Percentiles rank a stretch among this genome's conserved stretches.
phyloP scores from a whole-genome alignment of 2,797 vertebrate genomes.

The Oreonectes daqikongensis region DNA sequence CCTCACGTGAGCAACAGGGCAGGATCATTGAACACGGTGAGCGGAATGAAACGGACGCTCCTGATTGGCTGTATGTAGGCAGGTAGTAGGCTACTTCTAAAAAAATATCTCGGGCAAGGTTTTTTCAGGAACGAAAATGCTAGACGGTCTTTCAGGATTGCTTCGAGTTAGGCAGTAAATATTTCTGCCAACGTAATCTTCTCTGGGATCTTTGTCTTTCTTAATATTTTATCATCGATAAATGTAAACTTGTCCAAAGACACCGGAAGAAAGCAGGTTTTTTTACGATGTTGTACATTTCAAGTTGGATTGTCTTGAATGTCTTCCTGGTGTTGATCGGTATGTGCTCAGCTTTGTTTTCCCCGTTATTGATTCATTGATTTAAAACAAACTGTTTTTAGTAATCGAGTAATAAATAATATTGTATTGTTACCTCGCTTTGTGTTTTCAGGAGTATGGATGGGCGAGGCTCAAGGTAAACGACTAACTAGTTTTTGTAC shows the following conservation, averaged over 20 bases:
- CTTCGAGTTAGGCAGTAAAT: background rate
- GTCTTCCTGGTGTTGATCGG: constrained; percentile 20
- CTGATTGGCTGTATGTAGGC: constrained; percentile 17
- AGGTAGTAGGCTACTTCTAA: background rate
- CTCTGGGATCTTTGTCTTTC: background rate
- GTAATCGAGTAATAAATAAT: background rate
- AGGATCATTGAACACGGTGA: no score
- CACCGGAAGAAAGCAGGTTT: background rate
- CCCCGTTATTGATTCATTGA: background rate
- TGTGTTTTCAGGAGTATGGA: constrained; percentile 49
- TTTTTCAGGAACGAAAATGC: constrained; percentile 9
- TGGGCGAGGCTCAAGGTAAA: constrained; percentile 59
- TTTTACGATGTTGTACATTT: background rate
- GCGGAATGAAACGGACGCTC: background rate
- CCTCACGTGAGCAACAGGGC: background rate
- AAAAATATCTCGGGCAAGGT: background rate
- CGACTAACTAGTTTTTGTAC: background rate
- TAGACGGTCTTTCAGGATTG: no score
- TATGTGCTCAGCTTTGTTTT: background rate
- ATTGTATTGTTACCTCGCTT: background rate
- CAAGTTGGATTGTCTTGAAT: background rate
- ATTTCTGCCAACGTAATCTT: background rate
- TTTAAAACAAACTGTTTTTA: background rate
- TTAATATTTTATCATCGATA: background rate
- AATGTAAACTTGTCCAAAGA: background rate